phyloP scores from a whole-genome alignment of 2,113 vertebrate genomes.

The Vulpes ferrilata region DNA sequence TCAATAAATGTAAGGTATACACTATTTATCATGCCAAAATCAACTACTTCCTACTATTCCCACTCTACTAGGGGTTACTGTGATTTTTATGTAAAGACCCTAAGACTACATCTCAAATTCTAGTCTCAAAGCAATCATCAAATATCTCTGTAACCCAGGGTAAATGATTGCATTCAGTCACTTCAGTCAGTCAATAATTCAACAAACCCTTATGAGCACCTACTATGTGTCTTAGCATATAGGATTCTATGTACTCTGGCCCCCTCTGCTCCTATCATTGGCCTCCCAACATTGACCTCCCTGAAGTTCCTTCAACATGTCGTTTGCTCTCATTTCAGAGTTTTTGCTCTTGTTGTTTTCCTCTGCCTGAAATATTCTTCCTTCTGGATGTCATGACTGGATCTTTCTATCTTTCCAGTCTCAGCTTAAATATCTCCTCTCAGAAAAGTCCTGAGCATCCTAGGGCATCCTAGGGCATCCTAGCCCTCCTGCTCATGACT shows the following conservation, averaged over 20 bases:
- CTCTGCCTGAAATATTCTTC: neutral
- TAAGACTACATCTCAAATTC: neutral
- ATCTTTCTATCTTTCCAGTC: neutral
- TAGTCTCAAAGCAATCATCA: neutral
- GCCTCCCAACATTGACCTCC: neutral
- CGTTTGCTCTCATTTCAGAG: neutral
- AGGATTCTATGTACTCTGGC: rapidly evolving
- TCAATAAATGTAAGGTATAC: neutral
- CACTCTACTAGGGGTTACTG: too few relatives aligned
- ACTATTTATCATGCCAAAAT: neutral
- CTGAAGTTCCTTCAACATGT: neutral
- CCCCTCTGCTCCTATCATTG: neutral
- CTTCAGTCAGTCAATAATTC: neutral
- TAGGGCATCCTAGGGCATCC: too few relatives aligned
- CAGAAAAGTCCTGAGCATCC: neutral
- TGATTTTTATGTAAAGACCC: neutral
- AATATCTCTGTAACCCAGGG: neutral
- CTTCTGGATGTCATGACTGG: too few relatives aligned
- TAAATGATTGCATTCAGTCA: neutral
- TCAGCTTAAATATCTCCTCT: neutral
- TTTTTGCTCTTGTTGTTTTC: neutral
- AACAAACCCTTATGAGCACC: neutral
- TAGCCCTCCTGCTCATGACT: neutral
- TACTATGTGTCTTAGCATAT: neutral
- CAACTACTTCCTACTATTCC: neutral